Conservation (phyloP, 2,888 invertebrate genomes). For the Trileptium ribeirensis region DNA sequence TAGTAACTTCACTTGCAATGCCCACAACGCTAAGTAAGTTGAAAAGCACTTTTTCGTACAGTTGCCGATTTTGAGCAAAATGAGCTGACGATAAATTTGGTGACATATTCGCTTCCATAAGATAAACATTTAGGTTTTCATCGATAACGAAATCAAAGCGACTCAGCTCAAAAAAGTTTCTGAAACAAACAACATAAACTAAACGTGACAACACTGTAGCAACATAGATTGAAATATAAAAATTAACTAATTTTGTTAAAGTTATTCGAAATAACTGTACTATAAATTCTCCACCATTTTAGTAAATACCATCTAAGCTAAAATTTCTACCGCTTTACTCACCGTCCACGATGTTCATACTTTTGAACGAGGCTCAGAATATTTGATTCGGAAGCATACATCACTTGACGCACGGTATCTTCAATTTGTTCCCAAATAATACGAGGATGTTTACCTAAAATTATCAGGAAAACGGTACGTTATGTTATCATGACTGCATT, state of each 20-base stretch:
- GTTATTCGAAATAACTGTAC: too few species aligned
- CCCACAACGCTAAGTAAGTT: slow-evolving; percentile 74
- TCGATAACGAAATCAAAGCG: slow-evolving; percentile 88
- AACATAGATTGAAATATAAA: too few species aligned
- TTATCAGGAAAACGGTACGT: slow-evolving; percentile 18
- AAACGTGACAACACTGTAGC: too few species aligned
- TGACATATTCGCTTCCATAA: slow-evolving; percentile 95
- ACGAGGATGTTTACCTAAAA: slow-evolving; percentile 63
- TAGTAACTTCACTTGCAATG: slow-evolving; percentile 52
- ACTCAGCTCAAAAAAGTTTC: slow-evolving; percentile 80
- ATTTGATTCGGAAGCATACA: background rate
- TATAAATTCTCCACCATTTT: too few species aligned
- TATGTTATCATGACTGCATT: too few species aligned
- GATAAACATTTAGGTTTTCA: slow-evolving; percentile 71
- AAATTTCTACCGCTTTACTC: too few species aligned
- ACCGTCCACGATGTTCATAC: slow-evolving; percentile 2
- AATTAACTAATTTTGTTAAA: too few species aligned
- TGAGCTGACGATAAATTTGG: slow-evolving; percentile 90
- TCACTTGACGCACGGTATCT: slow-evolving; percentile 65
- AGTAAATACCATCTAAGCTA: too few species aligned
- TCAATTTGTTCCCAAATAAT: slow-evolving; percentile 73
- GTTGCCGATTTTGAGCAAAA: slow-evolving; percentile 71
- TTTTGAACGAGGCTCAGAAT: background rate
- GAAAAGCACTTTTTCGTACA: slow-evolving; percentile 86
- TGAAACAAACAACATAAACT: slow-evolving; percentile 39